A percentile compares a stretch with the other conserved stretches of the same genome.
phyloP scores from a whole-genome alignment of 2,888 invertebrate species.

The Dorcus hopei region DNA sequence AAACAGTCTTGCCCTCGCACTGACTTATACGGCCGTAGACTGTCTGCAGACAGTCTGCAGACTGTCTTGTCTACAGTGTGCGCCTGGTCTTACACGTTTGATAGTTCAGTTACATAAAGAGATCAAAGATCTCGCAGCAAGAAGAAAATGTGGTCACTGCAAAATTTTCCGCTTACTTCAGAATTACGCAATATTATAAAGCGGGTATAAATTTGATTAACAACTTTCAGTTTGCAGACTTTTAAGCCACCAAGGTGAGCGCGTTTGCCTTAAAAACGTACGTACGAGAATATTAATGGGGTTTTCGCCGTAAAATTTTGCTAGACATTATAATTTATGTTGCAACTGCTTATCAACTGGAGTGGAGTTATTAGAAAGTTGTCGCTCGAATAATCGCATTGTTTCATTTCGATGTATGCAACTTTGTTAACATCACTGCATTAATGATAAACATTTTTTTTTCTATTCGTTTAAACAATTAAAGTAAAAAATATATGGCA shows the following conservation, averaged over 20 bases:
- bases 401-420: background rate
- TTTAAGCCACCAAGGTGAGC: conserved; percentile 15
- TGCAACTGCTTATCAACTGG: background rate
- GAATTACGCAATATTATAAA: background rate
- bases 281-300: conserved; percentile 13
- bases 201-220: conserved; percentile 7
- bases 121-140: no score
- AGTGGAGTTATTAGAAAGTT: background rate
- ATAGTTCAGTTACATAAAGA: no score
- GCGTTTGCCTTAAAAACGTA: conserved; percentile 7
- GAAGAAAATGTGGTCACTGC: no score
- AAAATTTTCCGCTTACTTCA: background rate
- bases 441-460: background rate
- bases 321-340: background rate
- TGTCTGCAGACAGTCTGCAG: no score
- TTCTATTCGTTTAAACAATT: no score
- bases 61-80: no score
- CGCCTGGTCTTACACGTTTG: no score
- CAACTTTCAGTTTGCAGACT: conserved; percentile 10
- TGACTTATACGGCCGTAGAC: no score
- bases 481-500: no score
- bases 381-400: background rate
- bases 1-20: no score
- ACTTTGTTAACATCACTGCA: background rate
- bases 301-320: conserved; percentile 6